These are phyloP conservation scores for Trachelus stipa DNA, from an alignment of 2,888 invertebrate genomes.

Conservation along the genomic window DNA sequence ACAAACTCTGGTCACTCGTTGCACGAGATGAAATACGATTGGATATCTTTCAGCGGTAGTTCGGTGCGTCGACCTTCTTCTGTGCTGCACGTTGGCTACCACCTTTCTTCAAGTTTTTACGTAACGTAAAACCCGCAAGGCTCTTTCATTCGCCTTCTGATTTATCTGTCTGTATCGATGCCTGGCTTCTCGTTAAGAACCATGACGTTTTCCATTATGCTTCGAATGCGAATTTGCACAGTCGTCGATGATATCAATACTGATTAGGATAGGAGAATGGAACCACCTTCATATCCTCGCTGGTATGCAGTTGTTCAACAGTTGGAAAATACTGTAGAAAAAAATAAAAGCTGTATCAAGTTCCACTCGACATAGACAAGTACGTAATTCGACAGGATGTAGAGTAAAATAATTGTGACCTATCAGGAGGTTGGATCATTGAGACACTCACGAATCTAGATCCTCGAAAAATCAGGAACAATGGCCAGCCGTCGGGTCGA, in stretches of 20 bases:
- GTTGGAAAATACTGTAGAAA: background rate
- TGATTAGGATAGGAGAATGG: background rate
- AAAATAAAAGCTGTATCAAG: background rate
- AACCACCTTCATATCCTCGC: background rate
- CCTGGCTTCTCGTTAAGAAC: background rate
- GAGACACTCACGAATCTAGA: conserved; percentile 1
- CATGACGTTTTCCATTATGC: background rate
- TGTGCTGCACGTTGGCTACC: background rate
- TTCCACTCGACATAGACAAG: background rate
- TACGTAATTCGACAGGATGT: too few relatives aligned
- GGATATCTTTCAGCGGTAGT: background rate
- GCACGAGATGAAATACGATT: background rate
- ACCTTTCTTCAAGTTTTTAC: background rate
- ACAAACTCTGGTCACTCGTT: background rate
- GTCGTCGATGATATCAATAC: background rate
- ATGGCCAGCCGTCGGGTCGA: background rate
- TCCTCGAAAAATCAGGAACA: background rate
- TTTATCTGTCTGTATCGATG: background rate
- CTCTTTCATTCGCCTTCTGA: background rate
- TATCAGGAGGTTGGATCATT: too few relatives aligned
- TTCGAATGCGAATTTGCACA: background rate
- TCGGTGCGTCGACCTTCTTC: background rate
- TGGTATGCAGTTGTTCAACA: background rate
- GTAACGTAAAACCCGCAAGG: background rate
- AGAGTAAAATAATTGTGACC: background rate